phyloP scores from a whole-genome alignment of 2,113 vertebrate species.

The Gnathonemus longibarbis region DNA sequence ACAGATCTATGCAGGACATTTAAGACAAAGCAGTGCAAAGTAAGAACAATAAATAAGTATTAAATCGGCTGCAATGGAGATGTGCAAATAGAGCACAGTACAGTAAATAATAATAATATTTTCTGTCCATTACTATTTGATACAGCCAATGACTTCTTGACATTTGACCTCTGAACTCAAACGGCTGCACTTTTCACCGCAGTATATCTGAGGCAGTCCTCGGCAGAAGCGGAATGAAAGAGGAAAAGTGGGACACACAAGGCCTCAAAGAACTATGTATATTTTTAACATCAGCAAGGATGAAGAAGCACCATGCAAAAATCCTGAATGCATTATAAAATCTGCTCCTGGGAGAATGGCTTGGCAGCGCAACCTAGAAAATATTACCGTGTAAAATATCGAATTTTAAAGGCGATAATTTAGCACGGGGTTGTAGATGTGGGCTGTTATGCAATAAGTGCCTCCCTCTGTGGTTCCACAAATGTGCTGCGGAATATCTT shows the following conservation, averaged over 20 bases:
- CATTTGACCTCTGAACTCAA: neutral
- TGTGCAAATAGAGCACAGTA: neutral
- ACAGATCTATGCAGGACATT: neutral
- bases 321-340: neutral
- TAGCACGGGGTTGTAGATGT: neutral
- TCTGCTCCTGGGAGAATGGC: neutral
- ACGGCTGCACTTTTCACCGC: neutral
- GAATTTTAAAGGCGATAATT: neutral
- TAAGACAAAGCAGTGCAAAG: neutral
- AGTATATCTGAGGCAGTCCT: neutral
- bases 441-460: neutral
- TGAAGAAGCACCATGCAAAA: neutral
- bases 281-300: neutral
- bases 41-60: neutral
- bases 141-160: neutral
- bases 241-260: neutral
- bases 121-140: neutral
- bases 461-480: no score
- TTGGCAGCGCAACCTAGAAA: neutral
- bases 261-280: neutral
- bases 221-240: neutral
- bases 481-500: neutral
- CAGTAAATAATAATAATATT: neutral
- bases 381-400: slow-evolving; percentile 5
- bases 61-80: neutral